Base-by-base conservation (phyloP, 1,140 invertebrate genomes). In the Tetraneura akinire region DNA sequence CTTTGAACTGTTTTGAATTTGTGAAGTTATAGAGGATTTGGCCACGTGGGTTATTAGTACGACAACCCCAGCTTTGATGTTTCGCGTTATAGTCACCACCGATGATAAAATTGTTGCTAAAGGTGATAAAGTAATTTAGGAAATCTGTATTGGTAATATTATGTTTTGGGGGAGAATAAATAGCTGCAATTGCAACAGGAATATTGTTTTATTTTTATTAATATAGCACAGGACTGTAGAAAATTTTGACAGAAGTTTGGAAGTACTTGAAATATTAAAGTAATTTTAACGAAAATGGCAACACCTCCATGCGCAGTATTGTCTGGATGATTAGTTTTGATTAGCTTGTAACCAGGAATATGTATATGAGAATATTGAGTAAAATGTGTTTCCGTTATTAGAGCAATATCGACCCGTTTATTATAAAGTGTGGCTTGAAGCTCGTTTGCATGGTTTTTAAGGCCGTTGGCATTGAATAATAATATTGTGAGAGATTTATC, bases 1-100 rank as follows among this genome's bases (percentile, higher is more conserved):
- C 16, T 60, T 57, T 80, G 0, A 26, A 5, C 8, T n/a, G 14
- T 18, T 66, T 47, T n/a, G 68, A 55, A 37, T 81, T 80, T 18
- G 84, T 71, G 23, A 83, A 82, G 45, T 84, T 84, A 0, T 21
- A 66, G 10, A 73, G 60, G 18, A 84, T 83, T 21, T 82, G 80
- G 0, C 84, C 84, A 81, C 82, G 84, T 1, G 85, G 78, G n/a
- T 83, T 85, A 6, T 64, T 80, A 18, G 84, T 74, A 80, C 86
- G 85, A 0, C 85, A 87, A 1, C 73, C 29, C 80, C 73, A 81
- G 3, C 6, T 14, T 11, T 55, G 29, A 32, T 26, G 53, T 21
- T 57, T 57, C n/a, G 53, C 10, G 53, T 26, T 57, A 57, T 57
- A 57, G 23, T 57, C 21, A 3, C 53, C 21, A 21, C 53, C 53